Evolutionary conservation across 2,113 vertebrate genomes (phyloP).

Genomic region (Tychaedon coryphoeus): DNA sequence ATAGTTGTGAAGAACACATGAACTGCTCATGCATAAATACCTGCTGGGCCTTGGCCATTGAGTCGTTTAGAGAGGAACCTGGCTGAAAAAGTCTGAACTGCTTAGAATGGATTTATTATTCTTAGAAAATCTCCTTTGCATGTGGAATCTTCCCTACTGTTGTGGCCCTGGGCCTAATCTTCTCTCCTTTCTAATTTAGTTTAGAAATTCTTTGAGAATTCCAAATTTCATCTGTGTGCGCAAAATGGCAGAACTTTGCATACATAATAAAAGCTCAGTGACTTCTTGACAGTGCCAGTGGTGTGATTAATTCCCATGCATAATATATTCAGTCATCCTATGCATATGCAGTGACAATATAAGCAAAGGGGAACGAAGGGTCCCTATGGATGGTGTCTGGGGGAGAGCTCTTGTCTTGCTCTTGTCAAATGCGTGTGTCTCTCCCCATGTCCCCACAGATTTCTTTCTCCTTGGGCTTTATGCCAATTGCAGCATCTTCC

Average conservation of each 20-base stretch:
- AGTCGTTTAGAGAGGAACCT: neutral
- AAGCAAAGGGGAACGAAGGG: conserved; percentile 5
- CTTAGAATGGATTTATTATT: neutral
- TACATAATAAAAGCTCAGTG: conserved; percentile 1
- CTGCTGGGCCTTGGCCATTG: neutral
- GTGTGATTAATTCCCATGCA: conserved; percentile 24
- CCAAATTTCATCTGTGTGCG: neutral
- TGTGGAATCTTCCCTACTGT: neutral
- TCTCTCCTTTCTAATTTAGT: neutral
- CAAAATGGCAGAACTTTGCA: conserved; percentile 8
- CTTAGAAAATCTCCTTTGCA: neutral
- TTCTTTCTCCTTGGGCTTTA: conserved; percentile 31
- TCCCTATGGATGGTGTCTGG: conserved; percentile 14
- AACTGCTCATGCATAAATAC: neutral
- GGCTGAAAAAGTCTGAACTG: neutral
- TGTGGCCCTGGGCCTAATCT: neutral
- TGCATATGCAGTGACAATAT: conserved; percentile 23
- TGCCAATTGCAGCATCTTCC: neutral
- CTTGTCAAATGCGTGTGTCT: conserved; percentile 11
- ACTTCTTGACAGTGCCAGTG: conserved; percentile 34
- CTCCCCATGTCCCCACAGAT: neutral
- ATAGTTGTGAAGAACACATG: rapidly evolving
- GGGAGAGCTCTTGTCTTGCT: conserved; percentile 18
- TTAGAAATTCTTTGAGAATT: conserved; percentile 1
- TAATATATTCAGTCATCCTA: conserved; percentile 39